Evolutionary conservation across 2,113 vertebrate species (phyloP), one percentile per base, ranked within the genome.

Genomic region (Datnioides undecimradiatus): DNA sequence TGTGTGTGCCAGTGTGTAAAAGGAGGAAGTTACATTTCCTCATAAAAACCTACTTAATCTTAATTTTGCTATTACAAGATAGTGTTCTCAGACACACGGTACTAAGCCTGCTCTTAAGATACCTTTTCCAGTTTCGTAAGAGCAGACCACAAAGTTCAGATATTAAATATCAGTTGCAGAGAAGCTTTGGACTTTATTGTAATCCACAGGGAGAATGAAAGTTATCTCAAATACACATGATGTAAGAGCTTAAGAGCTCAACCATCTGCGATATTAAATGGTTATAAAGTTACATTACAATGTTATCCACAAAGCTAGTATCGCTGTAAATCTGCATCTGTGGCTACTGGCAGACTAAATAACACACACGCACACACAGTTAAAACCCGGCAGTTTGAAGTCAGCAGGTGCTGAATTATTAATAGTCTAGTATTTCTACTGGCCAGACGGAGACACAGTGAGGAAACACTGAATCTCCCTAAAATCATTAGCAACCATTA

Each of bases 391-490:
- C 51, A 77, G 79, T 85, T 77, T 76, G 52, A 91, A 82, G 82
- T 90, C 74, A 69, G 75, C 54, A 36, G 34, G 27, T 76, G 79
- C 27, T 91, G 69, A 91, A 90, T 87, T 91, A 89, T 88, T 87
- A 78, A 86, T 79, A 46, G 38, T 67, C 36, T 49, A 34, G 21
- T 64, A 52, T 88, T 88, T 83, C 60, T 68, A 64, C 66, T 83
- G 71, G 73, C 76, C 76, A 86, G 76, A 82, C 58, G 6, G 60
- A 83, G 51, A 85, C 29, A 70, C 40, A 31, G 71, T 19, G 71
- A 73, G 75, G 60, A 82, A 78, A 84, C 31, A 65, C 11, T 67
- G 58, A 81, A 76, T 74, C 73, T 83, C 60, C 51, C 59, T 51
- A 82, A 79, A 88, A 80, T 85, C 79, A 82, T 88, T 83, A 89